Evolutionary conservation across 2,113 vertebrate genomes (phyloP), one percentile per base, ranked within the genome.

Genomic region (Pseudopipra pipra): DNA sequence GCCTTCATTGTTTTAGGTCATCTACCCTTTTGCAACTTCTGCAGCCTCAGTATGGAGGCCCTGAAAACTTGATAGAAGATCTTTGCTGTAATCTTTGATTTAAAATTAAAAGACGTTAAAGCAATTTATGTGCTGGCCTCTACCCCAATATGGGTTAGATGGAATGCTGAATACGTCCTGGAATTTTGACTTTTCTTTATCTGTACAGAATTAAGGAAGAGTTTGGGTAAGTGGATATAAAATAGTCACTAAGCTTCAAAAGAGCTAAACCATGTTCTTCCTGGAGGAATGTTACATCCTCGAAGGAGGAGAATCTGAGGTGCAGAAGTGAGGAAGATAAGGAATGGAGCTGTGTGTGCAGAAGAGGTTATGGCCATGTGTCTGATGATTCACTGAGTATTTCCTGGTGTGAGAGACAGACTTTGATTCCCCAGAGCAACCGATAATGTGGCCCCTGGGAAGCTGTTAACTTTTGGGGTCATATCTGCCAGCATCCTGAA

Each of bases 331-430:
- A 66, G 43, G 56, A 65, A 59, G 23, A 20, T 18, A 3, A 37
- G 12, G 35, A 61, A 30, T 3, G 21, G 25, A 52, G 25, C 52
- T 46, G 7, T 78, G 20, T 39, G 25, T 63, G 44, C 21, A 65
- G 63, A 52, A 43, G 25, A 66, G n/a, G 3, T 23, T 35, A 14
- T 56, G n/a, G 19, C 31, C 11, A 0, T 0, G 1, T 24, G 47
- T 23, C 47, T 87, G 67, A 31, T 12, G 52, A 24, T 27, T 70
- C 67, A 14, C 27, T 25, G 58, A 68, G 41, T 3, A 0, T 23
- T 35, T 63, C 30, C 58, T 72, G 39, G 21, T 27, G 5, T 44
- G 35, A 82, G 41, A 46, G 28, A 21, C 24, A 61, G 51, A 6
- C 22, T 55, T 44, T 9, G 35, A 51, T 59, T 66, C 15, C 47